Evolutionary conservation across 2,797 vertebrate species (phyloP).

Genomic region (Ptychadena robeensis): DNA sequence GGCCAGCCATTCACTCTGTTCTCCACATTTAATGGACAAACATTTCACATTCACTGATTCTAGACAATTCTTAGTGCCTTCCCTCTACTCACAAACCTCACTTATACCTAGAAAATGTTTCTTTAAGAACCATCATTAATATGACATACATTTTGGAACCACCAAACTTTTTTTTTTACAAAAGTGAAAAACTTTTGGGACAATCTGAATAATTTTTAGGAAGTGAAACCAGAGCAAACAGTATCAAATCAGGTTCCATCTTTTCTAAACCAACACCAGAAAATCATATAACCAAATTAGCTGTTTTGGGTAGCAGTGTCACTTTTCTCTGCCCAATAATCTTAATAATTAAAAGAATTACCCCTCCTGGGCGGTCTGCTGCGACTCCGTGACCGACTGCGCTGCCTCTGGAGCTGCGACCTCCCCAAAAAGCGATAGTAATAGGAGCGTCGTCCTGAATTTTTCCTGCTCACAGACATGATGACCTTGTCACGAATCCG

Average conservation of each 20-base stretch:
- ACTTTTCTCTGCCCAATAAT: too few relatives aligned
- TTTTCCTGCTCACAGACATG: conserved; percentile 89
- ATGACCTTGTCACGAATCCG: not conserved
- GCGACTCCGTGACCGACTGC: conserved; percentile 94
- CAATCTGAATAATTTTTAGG: too few relatives aligned
- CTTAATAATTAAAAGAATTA: conserved; percentile 69
- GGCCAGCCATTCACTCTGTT: not conserved
- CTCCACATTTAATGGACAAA: not conserved
- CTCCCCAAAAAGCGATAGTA: conserved; percentile 96
- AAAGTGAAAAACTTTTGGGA: not conserved
- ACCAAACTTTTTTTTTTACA: not conserved
- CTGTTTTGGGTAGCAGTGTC: not conserved
- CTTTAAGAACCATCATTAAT: too few relatives aligned
- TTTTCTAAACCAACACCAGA: not conserved
- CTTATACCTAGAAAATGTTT: not conserved
- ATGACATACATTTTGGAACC: too few relatives aligned
- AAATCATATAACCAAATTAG: not conserved
- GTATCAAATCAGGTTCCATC: not conserved
- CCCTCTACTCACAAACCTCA: not conserved
- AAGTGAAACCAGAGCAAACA: too few relatives aligned
- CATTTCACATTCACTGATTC: not conserved
- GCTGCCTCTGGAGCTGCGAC: conserved; percentile 93
- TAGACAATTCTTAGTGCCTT: too few relatives aligned
- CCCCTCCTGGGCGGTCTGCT: conserved; percentile 87
- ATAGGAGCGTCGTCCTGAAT: conserved; percentile 91